phyloP scores from a whole-genome alignment of 2,888 invertebrate genomes.

The Carabus problematicus region DNA sequence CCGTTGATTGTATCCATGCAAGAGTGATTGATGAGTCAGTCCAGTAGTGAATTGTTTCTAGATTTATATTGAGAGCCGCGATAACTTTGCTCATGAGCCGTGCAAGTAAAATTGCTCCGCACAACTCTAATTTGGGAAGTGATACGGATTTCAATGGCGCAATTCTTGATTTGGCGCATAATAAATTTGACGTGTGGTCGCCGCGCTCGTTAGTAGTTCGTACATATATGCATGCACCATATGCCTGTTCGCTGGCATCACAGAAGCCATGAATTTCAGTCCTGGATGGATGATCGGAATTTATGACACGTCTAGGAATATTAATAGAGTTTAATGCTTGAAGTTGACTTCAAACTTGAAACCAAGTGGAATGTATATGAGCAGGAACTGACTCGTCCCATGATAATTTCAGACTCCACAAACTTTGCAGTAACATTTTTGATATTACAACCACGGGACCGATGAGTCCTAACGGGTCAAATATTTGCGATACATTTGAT shows the following conservation, averaged over 20 bases:
- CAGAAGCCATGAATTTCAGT: slow-evolving; percentile 46
- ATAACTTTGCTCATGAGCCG: slow-evolving; percentile 41
- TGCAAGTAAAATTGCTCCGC: slow-evolving; percentile 47
- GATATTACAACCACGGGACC: slow-evolving; percentile 6
- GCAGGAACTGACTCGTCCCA: slow-evolving; percentile 15
- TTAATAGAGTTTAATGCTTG: too few relatives aligned
- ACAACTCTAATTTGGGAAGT: slow-evolving; percentile 48
- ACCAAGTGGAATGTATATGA: background rate
- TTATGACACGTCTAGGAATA: slow-evolving; percentile 1
- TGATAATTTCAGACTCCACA: slow-evolving; percentile 4
- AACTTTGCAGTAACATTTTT: slow-evolving; percentile 5
- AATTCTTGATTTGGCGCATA: slow-evolving; percentile 41
- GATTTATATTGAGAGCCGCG: slow-evolving; percentile 3
- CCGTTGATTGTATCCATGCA: slow-evolving; percentile 27
- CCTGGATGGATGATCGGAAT: background rate
- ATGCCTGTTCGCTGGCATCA: too few relatives aligned
- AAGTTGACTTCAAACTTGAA: background rate
- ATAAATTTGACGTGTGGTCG: background rate
- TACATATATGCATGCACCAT: slow-evolving; percentile 47
- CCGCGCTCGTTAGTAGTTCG: background rate
- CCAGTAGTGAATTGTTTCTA: slow-evolving; percentile 42
- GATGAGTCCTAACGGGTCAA: slow-evolving; percentile 13
- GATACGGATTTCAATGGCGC: slow-evolving; percentile 37
- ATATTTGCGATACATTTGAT: slow-evolving; percentile 10
- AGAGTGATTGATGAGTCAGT: slow-evolving; percentile 50